Evolutionary conservation across 2,113 vertebrate genomes (phyloP), one percentile per base, ranked within the genome.

Genomic region (Saccopteryx leptura): DNA sequence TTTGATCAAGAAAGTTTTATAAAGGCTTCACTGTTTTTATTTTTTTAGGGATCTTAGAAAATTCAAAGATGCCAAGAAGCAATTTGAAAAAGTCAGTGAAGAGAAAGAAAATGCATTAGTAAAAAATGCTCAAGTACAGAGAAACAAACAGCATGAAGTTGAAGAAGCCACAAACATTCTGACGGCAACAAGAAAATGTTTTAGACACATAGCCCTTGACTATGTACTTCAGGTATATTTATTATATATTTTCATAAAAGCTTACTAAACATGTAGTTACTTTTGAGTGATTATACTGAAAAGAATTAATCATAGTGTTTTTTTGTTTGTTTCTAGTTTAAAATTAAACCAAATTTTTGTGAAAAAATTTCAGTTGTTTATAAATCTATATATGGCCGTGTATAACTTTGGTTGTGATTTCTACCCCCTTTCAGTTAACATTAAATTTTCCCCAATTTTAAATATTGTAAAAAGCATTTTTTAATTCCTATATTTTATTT

Each of bases 51-150:
- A 99, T 98, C 98, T 99, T 78, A 99, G 99, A 84, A 99, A 99
- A 98, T 99, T 99, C 96, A 99, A 99, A 98, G 99, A 99, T 97
- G 99, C 99, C 39, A 99, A 99, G 98, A 99, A 99, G 93, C 99
- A 99, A 33, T 99, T 99, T 98, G 99, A 99, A 98, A 99, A 99
- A 98, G 99, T 99, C 97, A 99, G 99, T 26, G 99, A 99, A 96
- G 99, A 99, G 96, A 99, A 99, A 97, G 99, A 99, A 93, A 99
- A 99, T 1, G 99, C 99, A 0, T 97, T 99, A 50, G 99, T 98
- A 33, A 99, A 99, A 98, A 99, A 99, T 12, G 99, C 99, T 9
- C 99, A 99, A 97, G 99, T 99, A 39, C 99, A 99, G 17, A 99
- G 99, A 95, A 99, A 99, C 97, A 99, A 99, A 79, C 99, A 99